Conservation (phyloP, 2,888 invertebrate species). For the Tyria jacobaeae region DNA sequence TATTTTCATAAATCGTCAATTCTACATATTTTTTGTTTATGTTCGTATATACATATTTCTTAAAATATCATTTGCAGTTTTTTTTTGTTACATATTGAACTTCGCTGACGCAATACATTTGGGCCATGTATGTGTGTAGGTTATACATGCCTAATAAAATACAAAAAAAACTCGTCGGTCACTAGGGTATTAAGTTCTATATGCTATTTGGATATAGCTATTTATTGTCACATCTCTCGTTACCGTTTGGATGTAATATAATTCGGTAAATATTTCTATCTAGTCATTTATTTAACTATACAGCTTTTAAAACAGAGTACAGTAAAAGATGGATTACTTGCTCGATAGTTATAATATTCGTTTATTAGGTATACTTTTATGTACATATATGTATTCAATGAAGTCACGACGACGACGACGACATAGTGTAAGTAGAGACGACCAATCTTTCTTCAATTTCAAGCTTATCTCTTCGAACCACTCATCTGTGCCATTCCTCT, state of each 20-base stretch:
- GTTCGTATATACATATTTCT: not conserved
- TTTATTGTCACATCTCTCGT: no score
- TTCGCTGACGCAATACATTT: not conserved
- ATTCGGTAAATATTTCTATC: no score
- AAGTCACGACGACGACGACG: not conserved
- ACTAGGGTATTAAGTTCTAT: no score
- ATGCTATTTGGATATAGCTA: no score
- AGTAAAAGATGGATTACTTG: no score
- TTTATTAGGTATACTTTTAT: no score
- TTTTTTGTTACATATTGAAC: not conserved
- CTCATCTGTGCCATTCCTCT: constrained; percentile 36
- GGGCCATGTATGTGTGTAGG: not conserved
- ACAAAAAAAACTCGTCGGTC: no score
- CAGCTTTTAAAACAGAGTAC: no score
- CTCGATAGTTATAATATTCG: no score
- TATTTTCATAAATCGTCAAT: not conserved
- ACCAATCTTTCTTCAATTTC: constrained; percentile 36
- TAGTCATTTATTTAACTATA: no score
- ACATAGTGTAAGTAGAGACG: constrained; percentile 10
- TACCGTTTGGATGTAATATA: no score
- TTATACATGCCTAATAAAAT: no score
- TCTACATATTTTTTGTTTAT: not conserved
- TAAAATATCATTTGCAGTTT: not conserved
- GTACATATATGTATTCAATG: not conserved
- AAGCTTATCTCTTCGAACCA: constrained; percentile 31